Evolutionary conservation across 2,113 vertebrate genomes (phyloP), one percentile per base, ranked within the genome.

Genomic region (Oryzias woworae): DNA sequence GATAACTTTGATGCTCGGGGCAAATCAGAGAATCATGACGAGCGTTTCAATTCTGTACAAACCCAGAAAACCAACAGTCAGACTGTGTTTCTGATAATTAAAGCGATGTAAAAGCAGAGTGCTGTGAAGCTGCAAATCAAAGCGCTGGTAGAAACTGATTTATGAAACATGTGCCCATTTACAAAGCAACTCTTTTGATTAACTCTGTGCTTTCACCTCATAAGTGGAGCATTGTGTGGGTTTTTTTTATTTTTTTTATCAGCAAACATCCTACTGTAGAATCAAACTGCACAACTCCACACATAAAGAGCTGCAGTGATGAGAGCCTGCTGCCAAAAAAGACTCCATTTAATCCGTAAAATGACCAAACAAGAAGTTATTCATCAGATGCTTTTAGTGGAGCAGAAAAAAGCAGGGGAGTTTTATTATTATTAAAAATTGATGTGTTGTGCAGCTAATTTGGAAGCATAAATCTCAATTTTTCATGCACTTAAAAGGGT

Each of bases 1-100:
- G 56, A 67, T 62, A 70, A 55, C 60, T 69, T 68, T 71, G 62
- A 72, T 46, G 61, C 42, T 45, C 14, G 41, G 18, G 17, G 43
- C 18, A 67, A 66, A 48, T 48, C 56, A 57, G 65, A 65, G 58
- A 65, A 58, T 3, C 0, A 43, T 18, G 18, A 72, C 20, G 46
- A 42, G 10, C 0, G 23, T 12, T 70, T 69, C 48, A 18, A 74
- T 65, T 73, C 56, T 70, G 58, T 53, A 51, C 71, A 71, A 0
- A 12, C 49, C 23, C 7, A 7, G 14, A 57, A 68, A 65, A 31
- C 28, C 62, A 56, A 45, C 3, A 53, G 31, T 49, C 50, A 61
- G 54, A 69, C 41, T 5, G 66, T 67, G 41, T 57, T 24, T 0
- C 7, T 22, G 77, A 69, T 44, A 7, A 58, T 73, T 73, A 71